These are phyloP conservation scores for Diarsia dahlii DNA, from an alignment of 2,888 invertebrate species.

Conservation along the genomic window DNA sequence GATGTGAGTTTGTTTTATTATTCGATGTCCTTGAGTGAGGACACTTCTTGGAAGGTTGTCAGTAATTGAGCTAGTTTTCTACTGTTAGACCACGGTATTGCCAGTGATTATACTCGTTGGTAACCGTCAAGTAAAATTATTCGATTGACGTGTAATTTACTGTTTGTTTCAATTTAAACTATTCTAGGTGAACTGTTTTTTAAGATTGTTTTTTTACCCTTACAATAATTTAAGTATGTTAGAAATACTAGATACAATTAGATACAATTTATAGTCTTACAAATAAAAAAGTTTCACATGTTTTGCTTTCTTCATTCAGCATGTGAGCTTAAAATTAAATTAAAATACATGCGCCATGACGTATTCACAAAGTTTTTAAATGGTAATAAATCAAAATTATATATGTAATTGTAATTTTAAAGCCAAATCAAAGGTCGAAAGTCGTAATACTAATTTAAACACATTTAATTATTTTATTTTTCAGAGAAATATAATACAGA, in stretches of 20 bases:
- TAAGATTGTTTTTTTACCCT: neutral
- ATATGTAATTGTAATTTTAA: neutral
- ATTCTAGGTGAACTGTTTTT: neutral
- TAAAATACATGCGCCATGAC: neutral
- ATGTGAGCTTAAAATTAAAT: no score
- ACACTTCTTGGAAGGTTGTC: conserved; percentile 50
- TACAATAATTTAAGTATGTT: neutral
- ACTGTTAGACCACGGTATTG: conserved; percentile 33
- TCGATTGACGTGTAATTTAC: conserved; percentile 22
- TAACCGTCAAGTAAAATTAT: conserved; percentile 14
- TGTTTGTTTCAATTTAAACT: neutral
- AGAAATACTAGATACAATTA: neutral
- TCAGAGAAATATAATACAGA: conserved; percentile 25
- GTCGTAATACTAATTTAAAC: conserved; percentile 12
- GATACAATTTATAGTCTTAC: no score
- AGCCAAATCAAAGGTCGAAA: conserved; percentile 6
- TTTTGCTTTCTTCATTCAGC: no score
- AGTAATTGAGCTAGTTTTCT: conserved; percentile 48
- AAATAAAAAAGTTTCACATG: no score
- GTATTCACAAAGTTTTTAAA: neutral
- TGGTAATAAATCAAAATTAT: conserved; percentile 20
- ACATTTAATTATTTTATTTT: conserved; percentile 25
- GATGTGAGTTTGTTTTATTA: conserved; percentile 27
- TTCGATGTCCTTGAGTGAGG: conserved; percentile 40
- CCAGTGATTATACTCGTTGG: conserved; percentile 34